Evolutionary conservation across 2,113 vertebrate genomes (phyloP).

Genomic region (Scolopax mira): DNA sequence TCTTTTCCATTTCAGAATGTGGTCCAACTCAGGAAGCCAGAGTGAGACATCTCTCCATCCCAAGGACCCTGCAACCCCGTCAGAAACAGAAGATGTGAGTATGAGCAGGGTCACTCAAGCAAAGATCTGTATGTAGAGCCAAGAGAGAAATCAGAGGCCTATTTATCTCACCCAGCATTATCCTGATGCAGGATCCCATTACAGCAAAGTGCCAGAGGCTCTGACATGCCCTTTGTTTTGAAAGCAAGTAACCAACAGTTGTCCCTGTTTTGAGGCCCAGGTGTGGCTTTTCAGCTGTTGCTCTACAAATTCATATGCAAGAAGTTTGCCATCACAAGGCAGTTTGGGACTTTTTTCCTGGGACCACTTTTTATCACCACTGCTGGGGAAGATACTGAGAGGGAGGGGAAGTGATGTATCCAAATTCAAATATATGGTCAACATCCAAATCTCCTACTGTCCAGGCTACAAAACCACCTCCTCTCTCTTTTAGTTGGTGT

Average conservation of each 20-base stretch:
- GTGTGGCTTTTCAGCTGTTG: not conserved
- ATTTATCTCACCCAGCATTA: not conserved
- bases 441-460: not conserved
- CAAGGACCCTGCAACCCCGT: not conserved
- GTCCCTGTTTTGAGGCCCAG: not conserved
- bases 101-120: not conserved
- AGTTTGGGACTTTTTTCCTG: not conserved
- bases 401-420: not conserved
- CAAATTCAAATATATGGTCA: not conserved
- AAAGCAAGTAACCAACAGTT: not conserved
- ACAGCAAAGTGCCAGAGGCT: not conserved
- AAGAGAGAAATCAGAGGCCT: not conserved
- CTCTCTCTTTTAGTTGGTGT: not conserved
- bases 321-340: not conserved
- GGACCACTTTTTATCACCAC: not conserved
- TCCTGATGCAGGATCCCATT: not conserved
- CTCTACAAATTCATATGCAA: not conserved
- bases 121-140: not conserved
- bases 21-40: not conserved
- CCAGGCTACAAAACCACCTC: not conserved
- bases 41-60: not conserved
- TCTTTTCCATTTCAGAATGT: not conserved
- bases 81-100: not conserved
- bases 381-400: not conserved
- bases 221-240: not conserved